Conservation (phyloP, 2,113 vertebrate species). For the Redunca redunca region DNA sequence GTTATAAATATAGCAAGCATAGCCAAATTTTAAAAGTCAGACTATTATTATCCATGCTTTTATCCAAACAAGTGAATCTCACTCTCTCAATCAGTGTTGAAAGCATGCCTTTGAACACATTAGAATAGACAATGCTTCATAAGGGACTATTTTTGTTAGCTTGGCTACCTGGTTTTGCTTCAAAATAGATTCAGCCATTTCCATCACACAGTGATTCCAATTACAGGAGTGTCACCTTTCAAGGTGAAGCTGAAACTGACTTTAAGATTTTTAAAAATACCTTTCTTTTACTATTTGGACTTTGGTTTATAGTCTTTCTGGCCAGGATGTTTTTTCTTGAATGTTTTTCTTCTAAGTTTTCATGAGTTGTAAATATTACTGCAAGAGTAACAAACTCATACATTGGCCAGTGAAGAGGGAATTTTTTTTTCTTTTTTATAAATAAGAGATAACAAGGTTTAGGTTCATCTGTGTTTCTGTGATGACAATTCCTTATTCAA, state of each 20-base stretch:
- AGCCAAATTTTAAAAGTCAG: conserved; percentile 32
- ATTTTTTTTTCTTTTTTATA: not conserved
- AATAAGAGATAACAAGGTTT: not conserved
- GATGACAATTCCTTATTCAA: not conserved
- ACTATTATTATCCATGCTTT: conserved; percentile 51
- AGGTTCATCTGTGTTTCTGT: not conserved
- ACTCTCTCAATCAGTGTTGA: not conserved
- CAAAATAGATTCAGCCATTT: conserved; percentile 49
- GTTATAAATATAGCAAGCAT: conserved; percentile 44
- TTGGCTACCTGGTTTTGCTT: conserved; percentile 41
- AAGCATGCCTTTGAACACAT: conserved; percentile 15
- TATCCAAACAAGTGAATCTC: conserved; percentile 22
- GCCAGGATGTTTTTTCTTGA: not conserved
- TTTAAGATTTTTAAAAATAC: not conserved
- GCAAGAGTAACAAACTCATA: not conserved
- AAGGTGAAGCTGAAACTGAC: conserved; percentile 41
- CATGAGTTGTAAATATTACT: not conserved
- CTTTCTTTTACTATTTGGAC: not conserved
- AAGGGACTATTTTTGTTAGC: not conserved
- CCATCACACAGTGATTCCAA: not conserved
- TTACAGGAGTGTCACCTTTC: not conserved
- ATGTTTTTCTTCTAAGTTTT: not conserved
- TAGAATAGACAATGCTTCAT: not conserved
- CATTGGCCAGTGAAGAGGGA: not conserved
- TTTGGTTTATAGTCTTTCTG: not conserved